Evolutionary conservation across 2,797 vertebrate genomes (phyloP).

Genomic region (Enteromius treurensis): DNA sequence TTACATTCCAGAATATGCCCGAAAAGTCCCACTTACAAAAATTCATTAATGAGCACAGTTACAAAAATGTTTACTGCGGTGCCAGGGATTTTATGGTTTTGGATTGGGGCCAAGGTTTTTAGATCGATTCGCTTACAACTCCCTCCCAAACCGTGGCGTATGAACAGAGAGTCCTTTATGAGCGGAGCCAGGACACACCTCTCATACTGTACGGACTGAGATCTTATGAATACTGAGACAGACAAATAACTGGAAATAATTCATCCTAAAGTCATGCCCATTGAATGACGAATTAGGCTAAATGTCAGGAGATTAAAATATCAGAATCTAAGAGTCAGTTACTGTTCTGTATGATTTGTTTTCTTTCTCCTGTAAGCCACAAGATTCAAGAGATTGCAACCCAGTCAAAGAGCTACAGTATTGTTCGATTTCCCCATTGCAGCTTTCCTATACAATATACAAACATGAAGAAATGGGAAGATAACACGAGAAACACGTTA

Average conservation of each 20-base stretch:
- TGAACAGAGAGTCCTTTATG: conserved; percentile 38
- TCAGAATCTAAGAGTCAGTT: neutral
- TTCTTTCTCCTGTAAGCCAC: neutral
- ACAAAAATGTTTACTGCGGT: neutral
- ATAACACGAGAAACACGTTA: neutral
- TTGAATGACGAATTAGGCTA: neutral
- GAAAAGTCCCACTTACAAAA: neutral
- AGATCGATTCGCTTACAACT: conserved; percentile 1
- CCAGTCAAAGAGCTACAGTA: neutral
- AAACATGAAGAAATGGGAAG: neutral
- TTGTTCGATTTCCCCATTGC: neutral
- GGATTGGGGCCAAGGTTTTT: neutral
- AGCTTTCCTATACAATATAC: neutral
- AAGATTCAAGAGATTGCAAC: neutral
- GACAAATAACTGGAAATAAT: neutral
- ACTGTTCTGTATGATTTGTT: neutral
- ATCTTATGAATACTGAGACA: neutral
- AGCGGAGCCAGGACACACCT: conserved; percentile 4
- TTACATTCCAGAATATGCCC: neutral
- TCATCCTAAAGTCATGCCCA: neutral
- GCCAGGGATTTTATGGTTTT: conserved; percentile 12
- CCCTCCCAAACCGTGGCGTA: neutral
- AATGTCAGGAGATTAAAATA: neutral
- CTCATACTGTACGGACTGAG: neutral
- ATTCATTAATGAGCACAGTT: neutral